Evolutionary conservation across 2,113 vertebrate species (phyloP), one percentile per base, ranked within the genome.

Genomic region (Nipponia nippon): DNA sequence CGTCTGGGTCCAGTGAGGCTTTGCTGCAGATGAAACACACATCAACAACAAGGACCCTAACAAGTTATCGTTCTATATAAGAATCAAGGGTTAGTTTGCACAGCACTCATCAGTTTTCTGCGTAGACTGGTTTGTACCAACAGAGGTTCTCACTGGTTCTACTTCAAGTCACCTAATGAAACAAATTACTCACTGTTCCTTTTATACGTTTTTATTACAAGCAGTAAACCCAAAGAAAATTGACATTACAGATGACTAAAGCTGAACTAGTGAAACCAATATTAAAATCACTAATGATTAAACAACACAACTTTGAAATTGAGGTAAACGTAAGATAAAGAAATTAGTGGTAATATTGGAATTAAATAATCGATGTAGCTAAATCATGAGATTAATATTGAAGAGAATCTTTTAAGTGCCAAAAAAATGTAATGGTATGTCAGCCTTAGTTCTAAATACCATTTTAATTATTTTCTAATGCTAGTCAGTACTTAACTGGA

Each of bases 1-100:
- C 9, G 95, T 98, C 94, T 99, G 99, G 76, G 99, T 94, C 99
- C 99, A 99, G 77, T 99, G 99, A 84, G 99, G 99, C 97, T 99
- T 99, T 72, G 99, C 99, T 99, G 91, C 65, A 96, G 96, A 95
- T 49, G 65, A 85, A 96, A 97, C 10, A 95, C 71, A 59, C 15
- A 52, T 65, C 38, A 89, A 12, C 27, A 77, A 6, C 2, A 4
- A 46, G 59, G 30, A 47, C 17, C 8, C 26, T 47, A 73, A 32
- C 8, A 42, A 50, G 19, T 66, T 22, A 49, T 1, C 53, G 32
- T 30, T 81, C 69, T 40, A 9, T 6, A 11, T 2, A 46, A 36
- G 21, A 76, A 65, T 13, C 53, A 16, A 38, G 49, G 21, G 30
- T 79, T 69, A 46, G 65, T 9, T 17, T 58, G 36, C 58, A 65